Base-by-base conservation (phyloP, 1,140 invertebrate species). In the Lysiphlebus fabarum region DNA sequence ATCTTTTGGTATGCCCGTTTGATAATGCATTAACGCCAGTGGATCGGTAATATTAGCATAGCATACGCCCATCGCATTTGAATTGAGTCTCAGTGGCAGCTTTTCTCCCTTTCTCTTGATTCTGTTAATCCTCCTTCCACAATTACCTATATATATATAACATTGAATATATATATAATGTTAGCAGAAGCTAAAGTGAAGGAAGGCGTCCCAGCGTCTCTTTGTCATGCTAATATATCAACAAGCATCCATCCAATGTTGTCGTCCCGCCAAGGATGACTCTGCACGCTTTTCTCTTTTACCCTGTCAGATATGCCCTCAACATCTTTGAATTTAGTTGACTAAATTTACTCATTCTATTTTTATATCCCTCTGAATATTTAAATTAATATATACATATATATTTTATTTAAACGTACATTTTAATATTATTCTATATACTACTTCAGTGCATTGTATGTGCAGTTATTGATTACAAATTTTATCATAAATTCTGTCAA, bases 61-160 rank as follows among this genome's bases (percentile, higher is more conserved):
- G 75, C 77, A 71, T 77, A 79, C 78, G 76, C 76, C 76, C 77
- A 78, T 76, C 77, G 73, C 75, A 73, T 80, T 77, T 77, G 76
- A 79, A 79, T 80, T 76, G 76, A 76, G 73, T 71, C 70, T 33
- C 48, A 72, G 70, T 37, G 47, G 62, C 47, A 58, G 53, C 33
- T 53, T 9, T 47, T 44, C 45, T 33, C 33, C 34, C 54, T 36
- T 48, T 7, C 9, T 34, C 64, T 64, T 69, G 64, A 37, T 40
- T 65, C 53, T 61, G 62, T 65, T 51, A 26, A 26, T 26, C 17
- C 17, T 26, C 17, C 17, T 26, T 26, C 17, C 17, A 26, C 17
- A 26, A 26, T 26, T 26, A 26, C 17, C 17, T 26, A 26, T 26
- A 26, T 26, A 26, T 26, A 26, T 26, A 26, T 26, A 26, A 26